A percentile compares a stretch with the other conserved stretches of the same genome.
Conservation (phyloP, 1,140 invertebrate genomes). For the Drosophila santomea region DNA sequence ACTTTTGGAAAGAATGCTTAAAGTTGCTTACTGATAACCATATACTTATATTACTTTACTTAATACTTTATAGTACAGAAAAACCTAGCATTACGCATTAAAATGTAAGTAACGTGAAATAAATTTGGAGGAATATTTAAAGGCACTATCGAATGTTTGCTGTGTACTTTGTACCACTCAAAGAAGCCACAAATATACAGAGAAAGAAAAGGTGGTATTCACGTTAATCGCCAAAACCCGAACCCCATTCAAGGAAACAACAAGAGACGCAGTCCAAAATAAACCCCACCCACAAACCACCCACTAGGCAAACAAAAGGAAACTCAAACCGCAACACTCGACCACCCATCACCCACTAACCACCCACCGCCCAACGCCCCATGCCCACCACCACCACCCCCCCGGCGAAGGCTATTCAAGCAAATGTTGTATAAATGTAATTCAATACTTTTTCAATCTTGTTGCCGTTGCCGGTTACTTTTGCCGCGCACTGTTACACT, state of each 20-base stretch:
- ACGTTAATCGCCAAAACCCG: slow-evolving; percentile 40
- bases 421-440: slow-evolving; percentile 82
- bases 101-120: neutral
- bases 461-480: slow-evolving; percentile 48
- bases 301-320: slow-evolving; percentile 63
- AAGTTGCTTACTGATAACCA: too few relatives aligned
- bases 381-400: slow-evolving; percentile 1
- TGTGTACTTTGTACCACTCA: slow-evolving; percentile 23
- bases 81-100: too few relatives aligned
- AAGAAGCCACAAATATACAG: slow-evolving; percentile 75
- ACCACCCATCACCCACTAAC: slow-evolving; percentile 11
- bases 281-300: slow-evolving; percentile 14
- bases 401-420: slow-evolving; percentile 69
- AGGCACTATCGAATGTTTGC: neutral
- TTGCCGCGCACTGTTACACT: slow-evolving; percentile 30
- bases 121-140: neutral
- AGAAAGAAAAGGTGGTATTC: slow-evolving; percentile 34
- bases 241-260: slow-evolving; percentile 21
- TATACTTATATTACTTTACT: too few relatives aligned
- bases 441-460: slow-evolving; percentile 81
- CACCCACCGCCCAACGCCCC: slow-evolving; percentile 5
- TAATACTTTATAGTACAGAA: too few relatives aligned
- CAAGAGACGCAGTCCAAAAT: slow-evolving; percentile 4
- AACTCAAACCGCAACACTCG: slow-evolving; percentile 72
- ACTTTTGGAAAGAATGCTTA: too few relatives aligned